A percentile compares a stretch with the other conserved stretches of the same genome.
Conservation (phyloP, 2,888 invertebrate species). For the Sialis lutaria region DNA sequence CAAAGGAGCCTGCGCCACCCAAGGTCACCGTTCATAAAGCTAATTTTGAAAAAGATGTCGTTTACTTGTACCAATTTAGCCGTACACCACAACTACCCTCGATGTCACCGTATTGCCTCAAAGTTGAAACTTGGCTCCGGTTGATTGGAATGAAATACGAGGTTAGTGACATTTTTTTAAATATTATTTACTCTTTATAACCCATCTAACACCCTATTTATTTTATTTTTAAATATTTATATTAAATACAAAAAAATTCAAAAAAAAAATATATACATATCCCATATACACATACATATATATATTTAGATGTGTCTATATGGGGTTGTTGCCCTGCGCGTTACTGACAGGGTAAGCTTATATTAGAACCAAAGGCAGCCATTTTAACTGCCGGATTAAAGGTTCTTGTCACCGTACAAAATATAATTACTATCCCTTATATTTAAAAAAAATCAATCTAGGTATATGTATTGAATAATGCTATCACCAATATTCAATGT, state of each 20-base stretch:
- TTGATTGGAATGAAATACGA: conserved; percentile 84
- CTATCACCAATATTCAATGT: not conserved
- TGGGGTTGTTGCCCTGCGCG: too few species aligned
- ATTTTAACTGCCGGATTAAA: too few species aligned
- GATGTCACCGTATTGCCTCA: conserved; percentile 82
- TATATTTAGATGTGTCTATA: too few species aligned
- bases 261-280: not conserved
- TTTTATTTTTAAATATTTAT: not conserved
- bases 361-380: too few species aligned
- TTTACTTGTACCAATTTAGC: conserved; percentile 88
- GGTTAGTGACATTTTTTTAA: conserved; percentile 39
- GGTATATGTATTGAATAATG: too few species aligned
- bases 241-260: not conserved
- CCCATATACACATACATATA: too few species aligned
- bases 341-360: too few species aligned
- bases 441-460: too few species aligned
- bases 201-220: not conserved
- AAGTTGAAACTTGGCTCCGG: conserved; percentile 91
- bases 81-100: conserved; percentile 81
- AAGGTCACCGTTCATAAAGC: conserved; percentile 72
- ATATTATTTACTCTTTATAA: not conserved
- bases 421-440: too few species aligned
- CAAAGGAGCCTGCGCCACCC: conserved; percentile 46
- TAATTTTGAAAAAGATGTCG: conserved; percentile 81
- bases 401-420: too few species aligned